phyloP scores from a whole-genome alignment of 2,888 invertebrate genomes.

The Ennomos quercinarius region DNA sequence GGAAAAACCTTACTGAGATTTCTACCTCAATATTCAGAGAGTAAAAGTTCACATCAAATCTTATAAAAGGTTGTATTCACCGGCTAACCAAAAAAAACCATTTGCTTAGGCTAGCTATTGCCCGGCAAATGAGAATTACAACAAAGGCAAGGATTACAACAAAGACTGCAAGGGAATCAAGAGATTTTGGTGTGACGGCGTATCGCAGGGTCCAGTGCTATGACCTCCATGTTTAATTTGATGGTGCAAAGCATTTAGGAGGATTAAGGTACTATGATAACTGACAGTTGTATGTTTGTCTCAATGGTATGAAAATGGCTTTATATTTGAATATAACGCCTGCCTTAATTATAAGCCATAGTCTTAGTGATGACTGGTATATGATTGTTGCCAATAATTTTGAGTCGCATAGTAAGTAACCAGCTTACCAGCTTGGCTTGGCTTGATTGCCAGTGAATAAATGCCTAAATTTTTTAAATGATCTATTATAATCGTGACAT shows the following conservation, averaged over 20 bases:
- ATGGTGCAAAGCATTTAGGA: neutral
- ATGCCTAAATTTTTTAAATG: too few species aligned
- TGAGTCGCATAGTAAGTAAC: too few species aligned
- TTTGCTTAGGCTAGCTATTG: constrained; percentile 20
- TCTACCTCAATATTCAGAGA: too few species aligned
- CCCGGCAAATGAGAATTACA: constrained; percentile 27
- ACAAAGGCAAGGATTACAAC: constrained; percentile 27
- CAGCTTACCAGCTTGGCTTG: too few species aligned
- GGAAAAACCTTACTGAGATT: too few species aligned
- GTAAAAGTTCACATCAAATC: constrained; percentile 1
- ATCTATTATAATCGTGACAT: too few species aligned
- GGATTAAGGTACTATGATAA: neutral
- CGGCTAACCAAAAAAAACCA: constrained; percentile 15
- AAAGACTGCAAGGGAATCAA: constrained; percentile 28
- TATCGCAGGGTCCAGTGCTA: constrained; percentile 24
- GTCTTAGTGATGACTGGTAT: too few species aligned
- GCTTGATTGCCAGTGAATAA: too few species aligned
- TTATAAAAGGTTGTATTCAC: constrained; percentile 10
- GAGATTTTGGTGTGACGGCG: constrained; percentile 25
- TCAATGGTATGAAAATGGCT: neutral
- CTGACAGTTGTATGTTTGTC: neutral
- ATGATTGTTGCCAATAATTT: too few species aligned
- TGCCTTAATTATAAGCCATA: too few species aligned
- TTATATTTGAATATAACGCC: too few species aligned
- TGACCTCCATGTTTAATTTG: constrained; percentile 21